Evolutionary conservation across 2,113 vertebrate species (phyloP).

Genomic region (Podocnemis expansa): DNA sequence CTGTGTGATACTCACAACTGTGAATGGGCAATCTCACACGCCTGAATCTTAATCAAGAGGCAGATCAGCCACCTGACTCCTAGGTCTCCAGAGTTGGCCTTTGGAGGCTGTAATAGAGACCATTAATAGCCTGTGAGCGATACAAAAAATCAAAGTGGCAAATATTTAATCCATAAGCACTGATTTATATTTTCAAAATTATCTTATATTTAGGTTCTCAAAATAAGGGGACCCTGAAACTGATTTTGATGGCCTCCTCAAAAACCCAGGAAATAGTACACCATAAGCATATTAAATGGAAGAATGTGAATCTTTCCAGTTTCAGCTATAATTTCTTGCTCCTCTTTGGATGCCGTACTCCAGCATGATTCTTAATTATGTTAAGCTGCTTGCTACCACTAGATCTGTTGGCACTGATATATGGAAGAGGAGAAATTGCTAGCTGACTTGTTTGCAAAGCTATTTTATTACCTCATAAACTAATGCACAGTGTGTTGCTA

Average conservation of each 20-base stretch:
- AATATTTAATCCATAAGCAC: background rate
- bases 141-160: background rate
- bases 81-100: background rate
- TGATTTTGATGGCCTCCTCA: no score
- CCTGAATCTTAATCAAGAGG: fast-evolving
- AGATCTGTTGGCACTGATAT: background rate
- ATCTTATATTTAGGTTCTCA: background rate
- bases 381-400: constrained; percentile 37
- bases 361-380: background rate
- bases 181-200: background rate
- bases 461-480: constrained; percentile 45
- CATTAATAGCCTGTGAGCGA: background rate
- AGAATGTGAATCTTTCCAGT: background rate
- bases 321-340: background rate
- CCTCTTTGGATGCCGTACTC: background rate
- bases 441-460: constrained; percentile 39
- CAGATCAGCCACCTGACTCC: background rate
- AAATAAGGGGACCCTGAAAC: background rate
- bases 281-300: background rate
- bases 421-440: constrained; percentile 36
- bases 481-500: constrained; percentile 10
- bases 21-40: fast-evolving
- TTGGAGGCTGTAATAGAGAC: fast-evolving
- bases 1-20: no score
- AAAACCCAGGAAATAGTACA: background rate